Evolutionary conservation across 2,888 invertebrate genomes (phyloP).

Genomic region (Yponomeuta plumbellus): DNA sequence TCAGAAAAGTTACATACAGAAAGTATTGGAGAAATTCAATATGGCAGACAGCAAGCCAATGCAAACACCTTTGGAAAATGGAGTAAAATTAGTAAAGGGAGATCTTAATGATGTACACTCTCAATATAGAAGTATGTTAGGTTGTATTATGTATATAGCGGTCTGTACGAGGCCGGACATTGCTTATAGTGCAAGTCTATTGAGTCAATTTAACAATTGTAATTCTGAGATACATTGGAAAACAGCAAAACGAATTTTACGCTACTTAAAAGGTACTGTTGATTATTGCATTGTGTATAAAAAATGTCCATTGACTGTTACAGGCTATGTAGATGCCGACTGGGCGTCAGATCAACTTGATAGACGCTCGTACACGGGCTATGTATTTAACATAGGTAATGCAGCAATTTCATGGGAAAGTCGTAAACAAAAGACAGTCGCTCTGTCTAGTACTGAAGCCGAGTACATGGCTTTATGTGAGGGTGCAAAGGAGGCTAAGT

Average conservation of each 20-base stretch:
- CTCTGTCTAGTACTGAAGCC: conserved; percentile 22
- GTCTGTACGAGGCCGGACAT: conserved; percentile 21
- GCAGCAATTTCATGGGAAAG: conserved; percentile 22
- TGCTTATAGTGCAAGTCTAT: conserved; percentile 13
- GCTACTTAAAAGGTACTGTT: conserved; percentile 21
- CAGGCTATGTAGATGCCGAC: conserved; percentile 19
- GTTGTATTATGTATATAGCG: conserved; percentile 21
- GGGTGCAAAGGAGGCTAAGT: conserved; percentile 9
- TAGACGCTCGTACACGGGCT: conserved; percentile 21
- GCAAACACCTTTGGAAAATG: conserved; percentile 13
- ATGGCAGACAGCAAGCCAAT: conserved; percentile 17
- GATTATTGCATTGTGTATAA: conserved; percentile 12
- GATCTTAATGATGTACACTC: conserved; percentile 1
- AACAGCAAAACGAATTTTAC: conserved; percentile 19
- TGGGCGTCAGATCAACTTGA: conserved; percentile 18
- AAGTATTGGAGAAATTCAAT: conserved; percentile 16
- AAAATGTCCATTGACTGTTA: conserved; percentile 4
- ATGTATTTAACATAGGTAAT: conserved; percentile 18
- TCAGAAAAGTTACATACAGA: conserved; percentile 9
- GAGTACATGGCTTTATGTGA: conserved; percentile 23
- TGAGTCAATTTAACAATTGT: conserved; percentile 22
- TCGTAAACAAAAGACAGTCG: conserved; percentile 23
- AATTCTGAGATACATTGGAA: conserved; percentile 19
- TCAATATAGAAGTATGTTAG: conserved; percentile 17
- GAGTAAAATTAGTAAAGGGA: conserved; percentile 10